phyloP scores from a whole-genome alignment of 1,140 invertebrate genomes.

The Solenopsis fugax region DNA sequence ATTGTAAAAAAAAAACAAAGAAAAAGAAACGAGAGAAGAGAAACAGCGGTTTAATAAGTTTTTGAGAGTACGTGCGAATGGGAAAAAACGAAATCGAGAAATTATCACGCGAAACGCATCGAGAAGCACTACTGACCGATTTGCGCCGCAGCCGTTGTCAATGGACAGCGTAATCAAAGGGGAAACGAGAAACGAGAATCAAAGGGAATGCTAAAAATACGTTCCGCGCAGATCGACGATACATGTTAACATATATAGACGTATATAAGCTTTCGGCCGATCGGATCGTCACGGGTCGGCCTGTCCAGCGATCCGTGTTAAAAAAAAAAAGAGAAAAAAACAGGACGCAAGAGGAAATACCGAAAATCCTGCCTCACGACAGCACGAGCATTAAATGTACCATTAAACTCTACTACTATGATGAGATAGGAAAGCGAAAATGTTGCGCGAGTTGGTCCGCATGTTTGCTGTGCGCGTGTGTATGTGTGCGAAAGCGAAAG shows the following conservation, averaged over 20 bases:
- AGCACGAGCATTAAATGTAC: constrained; percentile 60
- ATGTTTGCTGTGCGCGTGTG: constrained; percentile 10
- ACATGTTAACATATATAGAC: constrained; percentile 34
- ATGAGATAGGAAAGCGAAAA: constrained; percentile 14
- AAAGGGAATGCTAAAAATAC: constrained; percentile 27
- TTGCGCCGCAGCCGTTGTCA: constrained; percentile 22
- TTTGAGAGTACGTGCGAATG: neutral
- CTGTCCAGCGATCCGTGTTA: constrained; percentile 35
- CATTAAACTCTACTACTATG: constrained; percentile 46
- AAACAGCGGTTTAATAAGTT: constrained; percentile 28
- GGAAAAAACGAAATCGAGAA: constrained; percentile 15
- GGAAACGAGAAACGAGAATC: constrained; percentile 28
- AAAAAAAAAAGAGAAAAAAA: neutral
- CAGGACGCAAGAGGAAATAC: constrained; percentile 33
- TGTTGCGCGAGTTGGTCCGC: constrained; percentile 45
- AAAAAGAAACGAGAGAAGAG: neutral
- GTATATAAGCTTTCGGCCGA: constrained; percentile 39
- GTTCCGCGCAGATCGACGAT: constrained; percentile 19
- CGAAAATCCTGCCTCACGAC: constrained; percentile 68
- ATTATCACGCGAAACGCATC: constrained; percentile 13
- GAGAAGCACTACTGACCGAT: constrained; percentile 33
- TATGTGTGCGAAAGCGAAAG: constrained; percentile 32
- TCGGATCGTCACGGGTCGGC: constrained; percentile 15
- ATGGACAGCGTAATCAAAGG: constrained; percentile 30
- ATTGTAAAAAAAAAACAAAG: neutral